Percentiles rank a stretch among this genome's conserved stretches.
phyloP scores from a whole-genome alignment of 2,797 vertebrate genomes.

The Choloepus didactylus region DNA sequence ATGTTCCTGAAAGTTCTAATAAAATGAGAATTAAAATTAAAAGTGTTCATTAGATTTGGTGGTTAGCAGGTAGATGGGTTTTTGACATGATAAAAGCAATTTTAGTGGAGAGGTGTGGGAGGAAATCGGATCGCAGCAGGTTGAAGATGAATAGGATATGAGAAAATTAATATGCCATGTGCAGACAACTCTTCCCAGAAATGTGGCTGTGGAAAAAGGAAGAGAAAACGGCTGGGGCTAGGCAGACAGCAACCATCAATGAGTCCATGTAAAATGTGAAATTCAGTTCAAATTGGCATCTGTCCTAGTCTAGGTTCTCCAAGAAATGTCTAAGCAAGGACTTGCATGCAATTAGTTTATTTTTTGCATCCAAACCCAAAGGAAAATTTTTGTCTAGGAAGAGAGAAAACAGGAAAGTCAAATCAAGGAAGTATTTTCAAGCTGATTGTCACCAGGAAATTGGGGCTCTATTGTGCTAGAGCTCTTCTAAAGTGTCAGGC shows the following conservation, averaged over 20 bases:
- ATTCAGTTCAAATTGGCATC: neutral
- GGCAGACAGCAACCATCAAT: neutral
- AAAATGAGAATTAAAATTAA: neutral
- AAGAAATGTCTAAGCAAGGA: neutral
- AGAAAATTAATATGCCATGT: neutral
- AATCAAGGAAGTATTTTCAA: neutral
- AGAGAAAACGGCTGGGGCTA: neutral
- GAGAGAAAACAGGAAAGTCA: neutral
- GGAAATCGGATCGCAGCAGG: neutral
- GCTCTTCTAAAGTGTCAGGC: neutral
- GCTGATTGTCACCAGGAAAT: neutral
- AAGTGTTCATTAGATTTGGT: neutral
- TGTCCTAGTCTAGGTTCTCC: neutral
- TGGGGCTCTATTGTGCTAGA: neutral
- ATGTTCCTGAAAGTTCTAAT: neutral
- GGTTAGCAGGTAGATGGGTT: neutral
- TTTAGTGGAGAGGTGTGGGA: neutral
- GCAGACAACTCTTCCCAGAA: constrained; percentile 1
- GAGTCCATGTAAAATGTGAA: constrained; percentile 3
- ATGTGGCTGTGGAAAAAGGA: neutral
- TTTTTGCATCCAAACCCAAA: neutral
- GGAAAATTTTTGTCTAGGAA: neutral
- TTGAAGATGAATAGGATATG: neutral
- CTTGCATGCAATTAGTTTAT: neutral
- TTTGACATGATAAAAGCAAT: neutral